Evolutionary conservation across 2,113 vertebrate species (phyloP), one percentile per base, ranked within the genome.

Genomic region (Pterocles gutturalis): DNA sequence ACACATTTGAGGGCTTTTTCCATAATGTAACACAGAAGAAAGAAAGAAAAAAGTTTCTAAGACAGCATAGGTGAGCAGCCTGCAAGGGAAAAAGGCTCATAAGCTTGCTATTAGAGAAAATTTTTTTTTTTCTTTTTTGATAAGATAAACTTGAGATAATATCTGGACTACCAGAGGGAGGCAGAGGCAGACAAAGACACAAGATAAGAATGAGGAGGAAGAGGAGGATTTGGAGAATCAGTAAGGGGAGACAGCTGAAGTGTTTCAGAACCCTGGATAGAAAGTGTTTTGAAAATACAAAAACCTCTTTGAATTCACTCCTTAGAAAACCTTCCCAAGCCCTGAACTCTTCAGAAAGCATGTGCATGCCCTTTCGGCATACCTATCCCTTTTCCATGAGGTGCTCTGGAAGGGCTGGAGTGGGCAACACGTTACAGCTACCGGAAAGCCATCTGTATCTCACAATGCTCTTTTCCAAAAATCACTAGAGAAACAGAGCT

Each of bases 291-390:
- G 0, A 0, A 88, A 85, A 61, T 1, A 1, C 6, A 65, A 77
- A 92, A 87, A 17, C 4, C 26, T 70, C 34, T 43, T 2, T 25
- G 8, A 72, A 90, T 49, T 76, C 51, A 36, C 13, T 34, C n/a
- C 24, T 72, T 11, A 28, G 22, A 91, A 38, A 87, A 60, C 7
- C 41, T n/a, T 61, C 25, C 25, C 66, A 45, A 61, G 17, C 12
- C 21, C 41, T 25, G 5, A 73, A 36, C n/a, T 43, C 48, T 22
- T 62, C 73, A 61, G 49, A 28, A 76, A 22, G 41, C 9, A 33
- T 0, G 2, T 0, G 0, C 8, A 2, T 1, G 2, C 8, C 69
- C 38, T 57, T 82, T 2, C 61, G 70, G 46, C 18, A 64, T 5
- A 33, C 2, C 78, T 76, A 7, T 22, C 43, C 13, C 33, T 34